phyloP scores from a whole-genome alignment of 1,140 invertebrate species.

The Eupeodes corollae region DNA sequence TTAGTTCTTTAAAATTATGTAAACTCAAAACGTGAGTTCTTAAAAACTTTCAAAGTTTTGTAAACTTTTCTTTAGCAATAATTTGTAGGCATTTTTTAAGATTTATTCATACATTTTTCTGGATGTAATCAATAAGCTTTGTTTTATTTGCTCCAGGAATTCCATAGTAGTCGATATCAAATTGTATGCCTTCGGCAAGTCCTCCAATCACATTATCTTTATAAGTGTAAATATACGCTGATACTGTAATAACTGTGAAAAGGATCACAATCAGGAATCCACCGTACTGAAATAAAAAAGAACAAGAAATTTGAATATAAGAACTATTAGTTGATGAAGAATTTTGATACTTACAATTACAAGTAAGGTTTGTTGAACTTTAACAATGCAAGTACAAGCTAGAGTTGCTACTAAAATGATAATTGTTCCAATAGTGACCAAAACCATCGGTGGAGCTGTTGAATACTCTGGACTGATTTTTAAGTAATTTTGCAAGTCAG shows the following conservation, averaged over 20 bases:
- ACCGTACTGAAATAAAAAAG: slow-evolving; percentile 3
- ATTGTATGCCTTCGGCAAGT: background rate
- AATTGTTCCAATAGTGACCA: slow-evolving; percentile 4
- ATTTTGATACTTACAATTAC: slow-evolving; percentile 6
- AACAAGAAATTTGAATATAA: background rate
- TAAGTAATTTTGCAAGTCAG: slow-evolving; percentile 7
- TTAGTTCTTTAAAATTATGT: no score
- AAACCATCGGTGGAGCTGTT: slow-evolving; percentile 3
- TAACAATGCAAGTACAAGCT: slow-evolving; percentile 8
- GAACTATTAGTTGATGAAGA: background rate
- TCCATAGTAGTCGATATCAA: slow-evolving; percentile 3
- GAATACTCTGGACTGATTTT: slow-evolving; percentile 6
- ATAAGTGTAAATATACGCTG: slow-evolving; percentile 8
- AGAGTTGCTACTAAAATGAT: slow-evolving; percentile 6
- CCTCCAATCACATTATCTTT: slow-evolving; percentile 6
- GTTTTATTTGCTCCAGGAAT: background rate
- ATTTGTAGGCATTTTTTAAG: background rate
- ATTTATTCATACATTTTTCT: slow-evolving; percentile 6
- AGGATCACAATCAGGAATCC: slow-evolving; percentile 6
- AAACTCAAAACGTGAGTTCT: no score
- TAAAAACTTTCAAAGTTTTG: no score
- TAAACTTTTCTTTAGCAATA: no score
- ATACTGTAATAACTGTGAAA: slow-evolving; percentile 6
- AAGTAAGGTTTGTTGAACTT: slow-evolving; percentile 5
- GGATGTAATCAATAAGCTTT: slow-evolving; percentile 6